These are phyloP conservation scores for Heliangelus exortis DNA, from an alignment of 2,797 vertebrate genomes.

Conservation along the genomic window DNA sequence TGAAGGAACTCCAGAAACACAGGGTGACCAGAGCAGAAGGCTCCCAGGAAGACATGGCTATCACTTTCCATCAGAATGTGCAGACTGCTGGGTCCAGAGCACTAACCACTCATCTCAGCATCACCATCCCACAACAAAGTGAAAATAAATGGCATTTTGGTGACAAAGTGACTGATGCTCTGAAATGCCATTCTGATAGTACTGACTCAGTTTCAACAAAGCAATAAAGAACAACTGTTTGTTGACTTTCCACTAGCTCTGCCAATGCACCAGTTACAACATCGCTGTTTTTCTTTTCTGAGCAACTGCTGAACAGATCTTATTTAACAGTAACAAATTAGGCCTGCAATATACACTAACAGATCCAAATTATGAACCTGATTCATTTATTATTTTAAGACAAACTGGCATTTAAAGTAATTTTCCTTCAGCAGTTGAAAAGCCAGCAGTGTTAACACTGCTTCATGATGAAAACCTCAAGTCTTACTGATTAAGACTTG, in stretches of 20 bases:
- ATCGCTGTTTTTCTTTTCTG: background rate
- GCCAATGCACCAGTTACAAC: background rate
- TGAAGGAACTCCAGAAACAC: background rate
- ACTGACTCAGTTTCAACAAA: constrained; percentile 42
- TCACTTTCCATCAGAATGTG: background rate
- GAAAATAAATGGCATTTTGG: constrained; percentile 2
- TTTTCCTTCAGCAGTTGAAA: background rate
- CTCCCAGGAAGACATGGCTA: background rate
- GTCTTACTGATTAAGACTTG: background rate
- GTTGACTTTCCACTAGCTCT: constrained; percentile 15
- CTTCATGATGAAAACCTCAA: background rate
- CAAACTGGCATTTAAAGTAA: background rate
- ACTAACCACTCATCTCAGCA: background rate
- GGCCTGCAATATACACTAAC: background rate
- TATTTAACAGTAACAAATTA: constrained; percentile 10
- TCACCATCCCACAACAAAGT: background rate
- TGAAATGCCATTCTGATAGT: background rate
- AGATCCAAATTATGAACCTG: background rate
- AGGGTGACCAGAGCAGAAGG: background rate
- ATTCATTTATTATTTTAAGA: background rate
- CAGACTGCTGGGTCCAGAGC: background rate
- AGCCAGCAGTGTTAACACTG: background rate
- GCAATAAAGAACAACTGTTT: constrained; percentile 23
- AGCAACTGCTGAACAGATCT: background rate
- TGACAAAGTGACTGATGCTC: background rate